A percentile compares a stretch with the other conserved stretches of the same genome.
phyloP scores from a whole-genome alignment of 2,797 vertebrate genomes.

The Geotrypetes seraphini region DNA sequence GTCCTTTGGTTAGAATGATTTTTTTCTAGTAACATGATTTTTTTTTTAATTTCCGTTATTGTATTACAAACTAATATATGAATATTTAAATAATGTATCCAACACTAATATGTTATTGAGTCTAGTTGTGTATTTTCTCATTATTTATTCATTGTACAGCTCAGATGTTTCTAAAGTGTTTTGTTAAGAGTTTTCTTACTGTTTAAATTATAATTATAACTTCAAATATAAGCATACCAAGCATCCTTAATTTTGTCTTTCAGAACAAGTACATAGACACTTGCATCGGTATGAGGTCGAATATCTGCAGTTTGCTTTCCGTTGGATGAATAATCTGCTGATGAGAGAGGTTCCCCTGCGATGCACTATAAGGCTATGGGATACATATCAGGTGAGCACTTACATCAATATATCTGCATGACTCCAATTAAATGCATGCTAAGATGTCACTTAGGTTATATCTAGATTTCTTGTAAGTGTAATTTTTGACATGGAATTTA shows the following conservation, averaged over 20 bases:
- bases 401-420: background rate
- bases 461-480: too few relatives aligned
- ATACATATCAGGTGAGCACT: constrained; percentile 65
- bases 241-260: constrained; percentile 7
- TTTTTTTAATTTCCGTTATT: too few relatives aligned
- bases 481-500: too few relatives aligned
- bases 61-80: too few relatives aligned
- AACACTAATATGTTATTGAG: too few relatives aligned
- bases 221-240: constrained; percentile 1
- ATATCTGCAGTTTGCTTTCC: constrained; percentile 69
- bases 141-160: background rate
- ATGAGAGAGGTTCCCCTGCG: constrained; percentile 62
- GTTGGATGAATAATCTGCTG: constrained; percentile 72
- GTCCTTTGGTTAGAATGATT: too few relatives aligned
- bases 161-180: background rate
- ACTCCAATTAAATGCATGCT: background rate
- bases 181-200: background rate
- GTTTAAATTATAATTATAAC: background rate
- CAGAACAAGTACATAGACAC: constrained; percentile 83
- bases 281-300: constrained; percentile 74
- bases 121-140: background rate
- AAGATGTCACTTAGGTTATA: background rate
- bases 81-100: too few relatives aligned
- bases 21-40: too few relatives aligned
- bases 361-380: constrained; percentile 63